Evolutionary conservation across 1,140 invertebrate genomes (phyloP).

Genomic region (Zelostemma sp.): DNA sequence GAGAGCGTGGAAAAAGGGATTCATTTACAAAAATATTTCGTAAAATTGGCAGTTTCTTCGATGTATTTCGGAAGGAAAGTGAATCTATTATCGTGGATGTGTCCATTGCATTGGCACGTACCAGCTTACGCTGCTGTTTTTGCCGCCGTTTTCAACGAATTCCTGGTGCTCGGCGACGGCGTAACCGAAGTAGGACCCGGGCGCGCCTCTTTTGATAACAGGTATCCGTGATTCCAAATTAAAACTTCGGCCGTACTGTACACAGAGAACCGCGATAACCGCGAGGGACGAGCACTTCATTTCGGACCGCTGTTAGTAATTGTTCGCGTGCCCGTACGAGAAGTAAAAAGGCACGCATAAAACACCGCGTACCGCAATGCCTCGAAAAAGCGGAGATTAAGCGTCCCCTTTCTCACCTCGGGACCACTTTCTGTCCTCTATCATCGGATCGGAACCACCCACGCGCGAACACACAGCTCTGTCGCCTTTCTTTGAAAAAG

Average conservation of each 20-base stretch:
- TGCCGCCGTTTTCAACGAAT: constrained; percentile 59
- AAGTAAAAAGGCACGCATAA: constrained; percentile 15
- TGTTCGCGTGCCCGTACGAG: constrained; percentile 29
- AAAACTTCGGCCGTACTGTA: constrained; percentile 67
- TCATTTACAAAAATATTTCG: no score
- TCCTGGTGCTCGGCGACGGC: constrained; percentile 87
- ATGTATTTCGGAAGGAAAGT: no score
- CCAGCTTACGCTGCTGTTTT: constrained; percentile 71
- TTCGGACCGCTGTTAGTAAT: constrained; percentile 24
- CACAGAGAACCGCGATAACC: constrained; percentile 22
- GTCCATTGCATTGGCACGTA: constrained; percentile 69
- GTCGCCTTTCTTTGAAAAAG: no score
- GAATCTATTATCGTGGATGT: no score
- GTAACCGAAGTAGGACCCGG: constrained; percentile 88
- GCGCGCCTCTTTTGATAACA: constrained; percentile 80
- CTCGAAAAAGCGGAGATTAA: constrained; percentile 27
- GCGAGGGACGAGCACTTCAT: constrained; percentile 31
- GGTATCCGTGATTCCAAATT: constrained; percentile 89
- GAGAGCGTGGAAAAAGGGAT: no score
- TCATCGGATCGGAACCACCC: constrained; percentile 47
- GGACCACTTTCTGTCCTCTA: constrained; percentile 35
- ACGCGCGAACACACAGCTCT: no score
- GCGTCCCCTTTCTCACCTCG: constrained; percentile 48
- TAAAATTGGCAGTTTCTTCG: no score
- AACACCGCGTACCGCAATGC: constrained; percentile 26